Conservation (phyloP, 2,888 invertebrate species). For the Homarus gammarus region DNA sequence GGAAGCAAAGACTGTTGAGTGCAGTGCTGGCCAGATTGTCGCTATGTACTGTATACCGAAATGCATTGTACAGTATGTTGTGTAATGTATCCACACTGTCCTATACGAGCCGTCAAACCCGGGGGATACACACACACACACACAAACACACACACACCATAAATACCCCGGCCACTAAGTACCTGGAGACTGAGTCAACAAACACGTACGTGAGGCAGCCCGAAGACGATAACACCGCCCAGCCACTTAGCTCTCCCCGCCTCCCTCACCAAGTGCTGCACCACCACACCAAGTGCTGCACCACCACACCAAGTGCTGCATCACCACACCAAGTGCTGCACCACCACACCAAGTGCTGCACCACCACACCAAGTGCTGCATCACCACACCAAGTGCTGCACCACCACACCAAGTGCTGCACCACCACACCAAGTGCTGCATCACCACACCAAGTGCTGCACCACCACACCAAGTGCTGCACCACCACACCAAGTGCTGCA, state of each 20-base stretch:
- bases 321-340: too few species aligned
- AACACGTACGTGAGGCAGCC: constrained; percentile 23
- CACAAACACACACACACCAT: constrained; percentile 50
- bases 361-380: constrained; percentile 26
- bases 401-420: constrained; percentile 3
- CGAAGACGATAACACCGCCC: constrained; percentile 20
- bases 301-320: too few species aligned
- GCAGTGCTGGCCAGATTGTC: background rate
- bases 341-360: too few species aligned
- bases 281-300: background rate
- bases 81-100: too few species aligned
- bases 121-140: constrained; percentile 44
- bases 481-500: too few species aligned
- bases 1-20: too few species aligned
- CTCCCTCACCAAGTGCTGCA: constrained; percentile 22
- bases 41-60: too few species aligned
- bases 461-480: background rate
- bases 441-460: constrained; percentile 28
- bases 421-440: too few species aligned
- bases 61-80: background rate
- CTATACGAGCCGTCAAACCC: background rate
- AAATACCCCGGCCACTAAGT: constrained; percentile 47
- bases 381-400: background rate
- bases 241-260: constrained; percentile 23
- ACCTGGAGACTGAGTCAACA: constrained; percentile 50